Percentiles rank a stretch among this genome's conserved stretches.
phyloP scores from a whole-genome alignment of 2,888 invertebrate genomes.

The Athalia cordata region DNA sequence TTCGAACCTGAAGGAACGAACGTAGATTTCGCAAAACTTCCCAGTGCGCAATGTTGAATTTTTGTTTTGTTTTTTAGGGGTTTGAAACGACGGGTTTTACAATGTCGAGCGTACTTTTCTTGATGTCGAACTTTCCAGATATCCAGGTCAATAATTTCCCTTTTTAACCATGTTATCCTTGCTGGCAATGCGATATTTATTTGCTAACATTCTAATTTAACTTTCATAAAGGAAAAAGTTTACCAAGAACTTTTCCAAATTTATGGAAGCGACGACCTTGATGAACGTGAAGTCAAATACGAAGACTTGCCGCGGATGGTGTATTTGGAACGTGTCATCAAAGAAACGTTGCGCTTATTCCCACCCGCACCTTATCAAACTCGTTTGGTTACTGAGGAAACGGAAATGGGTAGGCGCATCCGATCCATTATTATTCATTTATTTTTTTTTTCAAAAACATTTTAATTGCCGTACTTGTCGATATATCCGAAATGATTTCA shows the following conservation, averaged over 20 bases:
- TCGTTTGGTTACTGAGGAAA: conserved; percentile 76
- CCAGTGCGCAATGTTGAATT: too few relatives aligned
- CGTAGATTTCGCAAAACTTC: too few relatives aligned
- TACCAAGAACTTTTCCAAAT: conserved; percentile 74
- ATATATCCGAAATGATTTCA: conserved; percentile 53
- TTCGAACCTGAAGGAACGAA: too few relatives aligned
- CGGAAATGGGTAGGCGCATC: conserved; percentile 62
- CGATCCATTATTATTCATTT: background rate
- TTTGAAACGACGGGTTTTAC: too few relatives aligned
- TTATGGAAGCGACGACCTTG: conserved; percentile 70
- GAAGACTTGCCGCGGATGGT: conserved; percentile 70
- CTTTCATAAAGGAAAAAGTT: conserved; percentile 64
- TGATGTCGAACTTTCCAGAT: too few relatives aligned
- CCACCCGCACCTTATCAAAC: conserved; percentile 82
- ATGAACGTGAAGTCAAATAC: conserved; percentile 66
- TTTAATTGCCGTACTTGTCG: background rate
- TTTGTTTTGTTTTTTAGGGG: too few relatives aligned
- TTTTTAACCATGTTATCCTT: too few relatives aligned
- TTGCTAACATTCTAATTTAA: too few relatives aligned
- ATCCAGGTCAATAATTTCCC: too few relatives aligned
- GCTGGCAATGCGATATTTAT: too few relatives aligned
- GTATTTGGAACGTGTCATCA: conserved; percentile 75
- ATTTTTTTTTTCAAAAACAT: too few relatives aligned
- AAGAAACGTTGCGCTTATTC: conserved; percentile 78
- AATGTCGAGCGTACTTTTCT: too few relatives aligned